phyloP scores from a whole-genome alignment of 2,113 vertebrate species.

The Melanerpes formicivorus region DNA sequence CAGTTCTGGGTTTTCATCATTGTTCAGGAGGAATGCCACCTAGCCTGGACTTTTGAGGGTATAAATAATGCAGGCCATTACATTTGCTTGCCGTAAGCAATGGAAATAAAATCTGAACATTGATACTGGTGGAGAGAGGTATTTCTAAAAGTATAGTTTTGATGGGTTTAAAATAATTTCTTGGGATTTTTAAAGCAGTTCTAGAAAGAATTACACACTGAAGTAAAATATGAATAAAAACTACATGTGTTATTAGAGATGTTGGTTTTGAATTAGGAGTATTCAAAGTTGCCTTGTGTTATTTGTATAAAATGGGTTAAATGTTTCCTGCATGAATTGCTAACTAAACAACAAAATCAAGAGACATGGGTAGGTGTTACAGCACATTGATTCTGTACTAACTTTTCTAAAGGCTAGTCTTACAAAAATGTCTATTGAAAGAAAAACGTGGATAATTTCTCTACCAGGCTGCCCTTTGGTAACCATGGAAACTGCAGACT shows the following conservation, averaged over 20 bases:
- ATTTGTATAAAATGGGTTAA: neutral
- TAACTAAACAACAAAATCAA: neutral
- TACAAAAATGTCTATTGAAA: neutral
- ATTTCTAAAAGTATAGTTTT: no score
- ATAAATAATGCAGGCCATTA: neutral
- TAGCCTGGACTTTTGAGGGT: neutral
- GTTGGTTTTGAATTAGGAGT: neutral
- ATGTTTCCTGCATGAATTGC: neutral
- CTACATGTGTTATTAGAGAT: no score
- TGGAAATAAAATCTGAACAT: no score
- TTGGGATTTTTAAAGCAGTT: no score
- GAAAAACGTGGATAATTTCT: neutral
- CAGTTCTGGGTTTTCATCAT: neutral
- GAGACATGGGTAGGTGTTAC: neutral
- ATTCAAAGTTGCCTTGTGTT: neutral
- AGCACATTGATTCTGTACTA: neutral
- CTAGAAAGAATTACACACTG: no score
- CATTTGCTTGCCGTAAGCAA: neutral
- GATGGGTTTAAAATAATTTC: no score
- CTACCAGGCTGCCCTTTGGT: neutral
- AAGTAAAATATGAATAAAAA: no score
- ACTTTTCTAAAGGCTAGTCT: neutral
- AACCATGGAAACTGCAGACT: slow-evolving; percentile 47
- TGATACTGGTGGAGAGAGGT: no score
- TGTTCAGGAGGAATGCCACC: neutral